Evolutionary conservation across 2,113 vertebrate species (phyloP).

Genomic region (Chloropsis hardwickii): DNA sequence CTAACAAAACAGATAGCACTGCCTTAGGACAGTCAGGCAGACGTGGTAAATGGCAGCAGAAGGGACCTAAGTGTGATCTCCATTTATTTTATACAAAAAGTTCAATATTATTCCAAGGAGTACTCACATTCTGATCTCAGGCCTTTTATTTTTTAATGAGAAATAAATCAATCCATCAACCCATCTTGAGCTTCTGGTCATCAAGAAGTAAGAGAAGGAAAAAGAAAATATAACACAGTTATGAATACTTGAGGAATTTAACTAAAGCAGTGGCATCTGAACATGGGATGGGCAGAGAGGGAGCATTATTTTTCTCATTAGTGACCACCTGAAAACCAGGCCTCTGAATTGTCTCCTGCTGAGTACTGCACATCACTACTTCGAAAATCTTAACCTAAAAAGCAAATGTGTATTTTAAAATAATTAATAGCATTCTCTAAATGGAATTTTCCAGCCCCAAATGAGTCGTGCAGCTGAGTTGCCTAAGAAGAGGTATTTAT

Average conservation of each 20-base stretch:
- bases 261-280: neutral
- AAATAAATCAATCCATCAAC: neutral
- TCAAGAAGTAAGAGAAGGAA: neutral
- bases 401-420: constrained; percentile 41
- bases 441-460: constrained; percentile 52
- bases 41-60: neutral
- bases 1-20: neutral
- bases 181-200: neutral
- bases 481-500: constrained; percentile 42
- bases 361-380: neutral
- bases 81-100: neutral
- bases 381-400: constrained; percentile 52
- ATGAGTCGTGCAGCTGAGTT: neutral
- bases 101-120: neutral
- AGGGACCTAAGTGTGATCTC: neutral
- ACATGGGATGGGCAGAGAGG: neutral
- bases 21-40: neutral
- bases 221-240: neutral
- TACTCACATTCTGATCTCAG: neutral
- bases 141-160: neutral
- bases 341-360: neutral
- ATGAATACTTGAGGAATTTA: neutral
- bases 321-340: constrained; percentile 10
- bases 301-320: neutral
- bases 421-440: constrained; percentile 45